These are phyloP conservation scores for Dasypolia templi DNA, from an alignment of 2,888 invertebrate genomes.

Conservation along the genomic window DNA sequence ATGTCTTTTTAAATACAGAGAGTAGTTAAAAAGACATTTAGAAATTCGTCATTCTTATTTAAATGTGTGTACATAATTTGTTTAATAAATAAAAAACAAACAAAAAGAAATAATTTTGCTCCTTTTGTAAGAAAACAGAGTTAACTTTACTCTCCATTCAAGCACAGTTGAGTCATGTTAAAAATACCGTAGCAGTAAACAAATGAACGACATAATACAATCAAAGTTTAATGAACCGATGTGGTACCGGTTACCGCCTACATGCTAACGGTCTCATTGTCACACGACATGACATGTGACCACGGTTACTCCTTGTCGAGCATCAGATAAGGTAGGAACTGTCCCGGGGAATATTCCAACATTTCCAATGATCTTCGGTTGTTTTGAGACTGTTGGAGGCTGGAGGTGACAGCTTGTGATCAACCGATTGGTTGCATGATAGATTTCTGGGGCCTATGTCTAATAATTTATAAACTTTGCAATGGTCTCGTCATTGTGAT, in stretches of 20 bases:
- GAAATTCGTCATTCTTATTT: too few species aligned
- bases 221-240: slow-evolving; percentile 52
- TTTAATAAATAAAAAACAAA: too few species aligned
- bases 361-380: slow-evolving; percentile 2
- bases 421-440: neutral
- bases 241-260: slow-evolving; percentile 52
- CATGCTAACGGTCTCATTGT: slow-evolving; percentile 59
- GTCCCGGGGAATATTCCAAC: neutral
- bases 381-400: neutral
- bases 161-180: neutral
- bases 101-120: neutral
- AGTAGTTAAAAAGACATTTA: too few species aligned
- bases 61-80: too few species aligned
- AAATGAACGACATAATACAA: slow-evolving; percentile 37
- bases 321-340: slow-evolving; percentile 32
- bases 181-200: slow-evolving; percentile 36
- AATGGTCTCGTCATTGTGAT: neutral
- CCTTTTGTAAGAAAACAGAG: slow-evolving; percentile 8
- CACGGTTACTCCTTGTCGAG: slow-evolving; percentile 24
- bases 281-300: slow-evolving; percentile 44
- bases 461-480: too few species aligned
- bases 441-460: neutral
- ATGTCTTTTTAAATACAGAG: too few species aligned
- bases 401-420: neutral
- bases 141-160: neutral